These are phyloP conservation scores for Harpegnathos saltator DNA, from an alignment of 1,140 invertebrate genomes.

Conservation along the genomic window DNA sequence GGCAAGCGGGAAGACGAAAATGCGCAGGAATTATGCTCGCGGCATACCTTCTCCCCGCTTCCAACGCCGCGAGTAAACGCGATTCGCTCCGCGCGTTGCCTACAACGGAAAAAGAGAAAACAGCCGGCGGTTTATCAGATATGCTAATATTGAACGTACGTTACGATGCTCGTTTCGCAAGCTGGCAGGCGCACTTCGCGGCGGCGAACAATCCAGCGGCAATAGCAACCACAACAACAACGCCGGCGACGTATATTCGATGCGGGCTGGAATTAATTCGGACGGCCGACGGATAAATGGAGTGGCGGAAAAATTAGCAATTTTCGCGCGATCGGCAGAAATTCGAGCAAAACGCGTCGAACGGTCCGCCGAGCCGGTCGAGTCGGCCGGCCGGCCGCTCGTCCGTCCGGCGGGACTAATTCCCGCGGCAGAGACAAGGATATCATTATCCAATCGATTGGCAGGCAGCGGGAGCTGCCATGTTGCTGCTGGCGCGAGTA, in stretches of 20 bases:
- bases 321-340: slow-evolving; percentile 47
- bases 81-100: background rate
- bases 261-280: slow-evolving; percentile 47
- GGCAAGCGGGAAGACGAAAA: background rate
- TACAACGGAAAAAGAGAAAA: background rate
- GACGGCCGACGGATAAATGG: slow-evolving; percentile 5
- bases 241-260: background rate
- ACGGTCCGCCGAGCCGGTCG: slow-evolving; percentile 20
- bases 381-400: too few species aligned
- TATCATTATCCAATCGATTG: slow-evolving; percentile 70
- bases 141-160: slow-evolving; percentile 36
- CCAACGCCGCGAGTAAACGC: background rate
- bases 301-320: slow-evolving; percentile 51
- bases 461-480: background rate
- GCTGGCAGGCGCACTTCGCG: slow-evolving; percentile 36
- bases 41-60: background rate
- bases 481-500: background rate
- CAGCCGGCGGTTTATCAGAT: slow-evolving; percentile 18
- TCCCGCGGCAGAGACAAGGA: slow-evolving; percentile 62
- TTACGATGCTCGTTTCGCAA: slow-evolving; percentile 43
- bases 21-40: background rate
- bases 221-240: too few species aligned
- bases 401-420: slow-evolving; percentile 49
- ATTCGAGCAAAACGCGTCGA: slow-evolving; percentile 49
- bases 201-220: too few species aligned